These are phyloP conservation scores for Drosophila mulleri DNA, from an alignment of 2,888 invertebrate species.

Conservation along the genomic window DNA sequence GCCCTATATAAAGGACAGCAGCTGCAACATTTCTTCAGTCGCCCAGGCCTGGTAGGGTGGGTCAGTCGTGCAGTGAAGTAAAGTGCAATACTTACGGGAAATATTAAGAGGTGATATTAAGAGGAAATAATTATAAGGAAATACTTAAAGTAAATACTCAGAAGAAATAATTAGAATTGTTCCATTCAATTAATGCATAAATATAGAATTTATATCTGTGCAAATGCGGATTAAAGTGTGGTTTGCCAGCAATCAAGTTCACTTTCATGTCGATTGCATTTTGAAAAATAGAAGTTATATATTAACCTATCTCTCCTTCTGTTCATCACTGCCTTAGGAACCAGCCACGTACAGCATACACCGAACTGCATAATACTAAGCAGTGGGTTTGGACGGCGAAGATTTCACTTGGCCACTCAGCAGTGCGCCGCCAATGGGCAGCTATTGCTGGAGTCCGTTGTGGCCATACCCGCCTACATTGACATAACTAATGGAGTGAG, in stretches of 20 bases:
- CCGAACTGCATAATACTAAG: conserved; percentile 57
- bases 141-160: no score
- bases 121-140: no score
- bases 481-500: conserved; percentile 67
- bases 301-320: not conserved
- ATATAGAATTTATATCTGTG: not conserved
- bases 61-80: no score
- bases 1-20: no score
- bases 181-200: not conserved
- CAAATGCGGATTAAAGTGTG: not conserved
- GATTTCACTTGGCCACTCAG: conserved; percentile 61
- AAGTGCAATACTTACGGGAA: no score
- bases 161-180: not conserved
- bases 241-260: not conserved
- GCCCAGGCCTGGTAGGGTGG: no score
- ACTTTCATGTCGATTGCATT: not conserved
- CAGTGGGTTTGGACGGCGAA: conserved; percentile 32
- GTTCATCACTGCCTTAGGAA: conserved; percentile 38
- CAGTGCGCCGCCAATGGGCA: conserved; percentile 37
- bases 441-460: conserved; percentile 40
- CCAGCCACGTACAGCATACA: conserved; percentile 48
- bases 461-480: conserved; percentile 67
- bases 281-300: not conserved
- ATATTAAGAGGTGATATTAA: no score
- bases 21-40: no score